Conservation (phyloP, 1,140 invertebrate genomes). For the Zaprionus camerounensis region DNA sequence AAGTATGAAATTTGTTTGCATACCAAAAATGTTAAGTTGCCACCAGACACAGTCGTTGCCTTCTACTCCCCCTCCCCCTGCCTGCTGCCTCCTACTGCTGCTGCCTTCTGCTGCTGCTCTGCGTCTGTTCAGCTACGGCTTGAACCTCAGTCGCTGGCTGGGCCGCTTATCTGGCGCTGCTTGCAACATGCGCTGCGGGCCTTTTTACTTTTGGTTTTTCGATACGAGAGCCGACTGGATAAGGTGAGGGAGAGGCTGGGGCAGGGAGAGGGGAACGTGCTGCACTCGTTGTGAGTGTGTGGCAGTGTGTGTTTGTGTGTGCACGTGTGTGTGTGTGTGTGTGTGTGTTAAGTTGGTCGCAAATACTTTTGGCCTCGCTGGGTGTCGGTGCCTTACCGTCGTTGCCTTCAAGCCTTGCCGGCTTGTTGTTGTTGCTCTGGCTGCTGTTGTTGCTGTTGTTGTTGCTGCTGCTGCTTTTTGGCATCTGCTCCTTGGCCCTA, state of each 20-base stretch:
- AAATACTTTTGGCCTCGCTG: conserved; percentile 79
- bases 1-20: conserved; percentile 82
- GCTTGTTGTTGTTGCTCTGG: conserved; percentile 35
- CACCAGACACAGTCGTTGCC: conserved; percentile 20
- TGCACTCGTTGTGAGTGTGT: conserved; percentile 56
- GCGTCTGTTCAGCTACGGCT: conserved; percentile 11
- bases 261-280: conserved; percentile 21
- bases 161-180: conserved; percentile 71
- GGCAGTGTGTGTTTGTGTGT: conserved; percentile 12
- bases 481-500: conserved; percentile 80
- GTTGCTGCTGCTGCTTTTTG: conserved; percentile 60
- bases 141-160: conserved; percentile 54
- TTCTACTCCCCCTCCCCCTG: conserved; percentile 9
- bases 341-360: conserved; percentile 74
- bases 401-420: conserved; percentile 45
- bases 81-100: neutral
- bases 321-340: neutral
- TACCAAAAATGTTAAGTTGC: conserved; percentile 78
- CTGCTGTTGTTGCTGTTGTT: conserved; percentile 39
- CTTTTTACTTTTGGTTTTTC: conserved; percentile 81
- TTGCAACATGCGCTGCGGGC: conserved; percentile 77
- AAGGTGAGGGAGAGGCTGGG: conserved; percentile 26
- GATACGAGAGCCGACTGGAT: conserved; percentile 65
- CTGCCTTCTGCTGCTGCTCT: neutral
- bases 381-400: conserved; percentile 67